phyloP scores from a whole-genome alignment of 2,797 vertebrate genomes.

The Platalea minor region DNA sequence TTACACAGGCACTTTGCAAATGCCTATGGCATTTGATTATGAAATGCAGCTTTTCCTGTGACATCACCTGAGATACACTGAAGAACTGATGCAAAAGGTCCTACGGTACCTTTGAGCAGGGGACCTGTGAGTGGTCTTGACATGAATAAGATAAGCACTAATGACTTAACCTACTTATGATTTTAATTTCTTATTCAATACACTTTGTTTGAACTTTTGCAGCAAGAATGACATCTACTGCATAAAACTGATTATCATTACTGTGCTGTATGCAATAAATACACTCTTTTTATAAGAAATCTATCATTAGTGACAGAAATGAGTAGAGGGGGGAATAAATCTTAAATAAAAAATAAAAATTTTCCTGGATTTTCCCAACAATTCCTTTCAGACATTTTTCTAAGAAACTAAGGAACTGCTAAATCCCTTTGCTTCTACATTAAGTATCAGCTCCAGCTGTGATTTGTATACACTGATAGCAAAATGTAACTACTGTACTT shows the following conservation, averaged over 20 bases:
- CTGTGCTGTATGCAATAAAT: background rate
- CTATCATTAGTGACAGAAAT: background rate
- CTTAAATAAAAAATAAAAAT: background rate
- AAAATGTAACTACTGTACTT: slow-evolving; percentile 18
- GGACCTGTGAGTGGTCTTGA: background rate
- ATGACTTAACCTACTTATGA: background rate
- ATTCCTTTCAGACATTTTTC: background rate
- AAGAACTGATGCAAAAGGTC: background rate
- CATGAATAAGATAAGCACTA: background rate
- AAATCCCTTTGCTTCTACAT: background rate
- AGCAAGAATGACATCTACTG: background rate
- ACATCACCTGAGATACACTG: background rate
- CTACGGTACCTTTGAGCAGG: background rate
- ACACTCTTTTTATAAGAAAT: background rate
- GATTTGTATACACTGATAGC: slow-evolving; percentile 9
- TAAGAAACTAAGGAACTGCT: slow-evolving; percentile 15
- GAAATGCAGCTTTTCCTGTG: background rate
- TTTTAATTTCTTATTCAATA: background rate
- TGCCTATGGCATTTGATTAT: background rate
- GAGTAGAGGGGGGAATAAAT: background rate
- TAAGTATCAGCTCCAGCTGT: slow-evolving; percentile 18
- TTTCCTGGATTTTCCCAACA: background rate
- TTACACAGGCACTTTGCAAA: background rate
- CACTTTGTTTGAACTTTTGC: background rate
- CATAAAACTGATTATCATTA: background rate